Evolutionary conservation across 1,140 invertebrate genomes (phyloP), one percentile per base, ranked within the genome.

Genomic region (Drosophila bocqueti): DNA sequence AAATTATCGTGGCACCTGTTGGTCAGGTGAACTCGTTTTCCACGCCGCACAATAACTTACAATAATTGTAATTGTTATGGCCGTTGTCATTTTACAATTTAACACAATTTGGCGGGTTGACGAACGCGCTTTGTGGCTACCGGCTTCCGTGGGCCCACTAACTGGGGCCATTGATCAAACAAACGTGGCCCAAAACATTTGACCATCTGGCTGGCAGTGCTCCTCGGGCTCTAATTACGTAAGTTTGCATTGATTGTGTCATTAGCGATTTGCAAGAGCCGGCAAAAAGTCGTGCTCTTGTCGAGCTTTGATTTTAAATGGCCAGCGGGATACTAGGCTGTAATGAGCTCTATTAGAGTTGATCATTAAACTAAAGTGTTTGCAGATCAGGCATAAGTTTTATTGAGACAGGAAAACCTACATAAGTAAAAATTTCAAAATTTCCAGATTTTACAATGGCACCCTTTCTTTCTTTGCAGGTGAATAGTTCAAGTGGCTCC

Each of bases 71-170:
- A 76, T 76, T 76, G 76, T 77, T 74, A 62, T 29, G 54, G 63
- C 40, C 24, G 42, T 45, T 60, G 63, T 59, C 46, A 50, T 45
- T 78, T 58, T 50, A 58, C 59, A 38, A 50, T 50, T 79, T 64
- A 57, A 63, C 71, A 75, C 74, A 77, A 77, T 68, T 77, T 62
- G 76, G 76, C 64, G 36, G 76, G 47, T 69, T 76, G 72, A 76
- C 72, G 74, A 76, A 66, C 40, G 76, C 40, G 38, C 36, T 59
- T 75, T 59, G 67, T 63, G 58, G 52, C 24, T 43, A 74, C 65
- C 66, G 77, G 61, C 77, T 79, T 74, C 77, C 66, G 59, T 58
- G 57, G 64, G 58, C 21, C 65, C 26, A 21, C 18, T 43, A 24
- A 38, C 54, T 71, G 69, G 38, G 61, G 46, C 46, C 74, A 76